Percentiles rank a stretch among this genome's conserved stretches.
Evolutionary conservation across 2,888 invertebrate genomes (phyloP).

Genomic region (Drosophila anomalata): DNA sequence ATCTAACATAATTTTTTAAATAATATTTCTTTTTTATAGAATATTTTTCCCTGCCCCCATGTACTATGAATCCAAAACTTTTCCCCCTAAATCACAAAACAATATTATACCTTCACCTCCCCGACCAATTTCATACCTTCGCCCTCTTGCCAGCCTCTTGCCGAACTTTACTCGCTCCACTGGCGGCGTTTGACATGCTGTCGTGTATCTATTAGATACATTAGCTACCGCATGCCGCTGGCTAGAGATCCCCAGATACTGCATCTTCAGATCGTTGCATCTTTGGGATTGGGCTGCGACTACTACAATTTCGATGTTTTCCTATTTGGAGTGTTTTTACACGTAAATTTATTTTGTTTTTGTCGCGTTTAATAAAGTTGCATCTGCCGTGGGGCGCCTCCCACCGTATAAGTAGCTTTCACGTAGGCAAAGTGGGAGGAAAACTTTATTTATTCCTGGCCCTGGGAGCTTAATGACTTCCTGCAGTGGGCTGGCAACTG

Average conservation of each 20-base stretch:
- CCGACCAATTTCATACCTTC: background rate
- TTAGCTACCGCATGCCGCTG: conserved; percentile 67
- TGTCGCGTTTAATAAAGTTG: conserved; percentile 67
- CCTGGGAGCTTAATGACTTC: conserved; percentile 76
- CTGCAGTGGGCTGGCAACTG: conserved; percentile 49
- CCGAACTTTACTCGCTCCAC: conserved; percentile 45
- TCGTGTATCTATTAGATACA: conserved; percentile 79
- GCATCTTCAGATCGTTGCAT: conserved; percentile 16
- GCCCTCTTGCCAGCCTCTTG: conserved; percentile 10
- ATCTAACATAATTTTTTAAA: too few species aligned
- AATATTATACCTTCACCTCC: conserved; percentile 1
- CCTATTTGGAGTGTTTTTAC: conserved; percentile 56
- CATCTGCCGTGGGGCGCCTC: conserved; percentile 39
- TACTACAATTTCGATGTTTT: conserved; percentile 62
- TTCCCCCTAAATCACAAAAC: background rate
- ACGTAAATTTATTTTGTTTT: conserved; percentile 68
- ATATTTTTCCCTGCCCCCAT: background rate
- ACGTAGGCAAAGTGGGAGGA: conserved; percentile 24
- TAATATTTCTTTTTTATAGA: background rate
- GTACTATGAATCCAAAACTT: background rate
- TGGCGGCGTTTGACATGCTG: conserved; percentile 70
- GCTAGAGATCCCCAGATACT: conserved; percentile 27
- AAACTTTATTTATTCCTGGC: conserved; percentile 75
- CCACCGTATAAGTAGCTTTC: conserved; percentile 51
- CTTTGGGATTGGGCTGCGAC: conserved; percentile 11